Percentiles rank a stretch among this genome's conserved stretches.
These are phyloP conservation scores for Enteromius mattozi DNA, from an alignment of 2,797 vertebrate species.

Conservation along the genomic window DNA sequence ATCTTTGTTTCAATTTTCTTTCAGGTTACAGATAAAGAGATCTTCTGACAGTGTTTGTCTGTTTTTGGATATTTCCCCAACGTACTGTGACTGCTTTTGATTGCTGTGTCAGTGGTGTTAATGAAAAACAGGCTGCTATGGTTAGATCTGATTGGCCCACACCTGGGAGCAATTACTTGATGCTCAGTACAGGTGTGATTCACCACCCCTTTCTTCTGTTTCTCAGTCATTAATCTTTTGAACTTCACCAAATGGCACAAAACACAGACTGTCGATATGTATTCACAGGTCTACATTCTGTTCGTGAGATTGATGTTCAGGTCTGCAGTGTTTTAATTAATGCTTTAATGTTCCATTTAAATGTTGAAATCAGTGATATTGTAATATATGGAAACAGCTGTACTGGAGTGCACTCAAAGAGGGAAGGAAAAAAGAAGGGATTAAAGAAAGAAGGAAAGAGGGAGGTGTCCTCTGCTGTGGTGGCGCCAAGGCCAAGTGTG, in stretches of 20 bases:
- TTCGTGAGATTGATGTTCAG: neutral
- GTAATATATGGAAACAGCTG: neutral
- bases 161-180: conserved; percentile 42
- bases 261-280: neutral
- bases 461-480: neutral
- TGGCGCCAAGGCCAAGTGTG: neutral
- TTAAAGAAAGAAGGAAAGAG: neutral
- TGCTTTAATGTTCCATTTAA: neutral
- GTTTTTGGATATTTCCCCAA: neutral
- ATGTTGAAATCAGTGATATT: conserved; percentile 5
- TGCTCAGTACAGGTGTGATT: conserved; percentile 27
- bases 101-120: conserved; percentile 36
- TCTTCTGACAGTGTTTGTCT: neutral
- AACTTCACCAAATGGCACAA: conserved; percentile 6
- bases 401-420: neutral
- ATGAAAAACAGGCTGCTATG: conserved; percentile 40
- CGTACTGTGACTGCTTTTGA: conserved; percentile 11
- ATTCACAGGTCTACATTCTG: neutral
- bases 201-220: neutral
- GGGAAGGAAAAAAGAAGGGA: neutral
- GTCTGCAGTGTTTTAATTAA: neutral
- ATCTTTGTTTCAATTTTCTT: neutral
- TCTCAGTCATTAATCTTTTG: neutral
- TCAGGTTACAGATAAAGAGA: neutral
- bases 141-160: conserved; percentile 44